These are phyloP conservation scores for Marisa cornuarietis DNA, from an alignment of 1,140 invertebrate species.

Conservation along the genomic window DNA sequence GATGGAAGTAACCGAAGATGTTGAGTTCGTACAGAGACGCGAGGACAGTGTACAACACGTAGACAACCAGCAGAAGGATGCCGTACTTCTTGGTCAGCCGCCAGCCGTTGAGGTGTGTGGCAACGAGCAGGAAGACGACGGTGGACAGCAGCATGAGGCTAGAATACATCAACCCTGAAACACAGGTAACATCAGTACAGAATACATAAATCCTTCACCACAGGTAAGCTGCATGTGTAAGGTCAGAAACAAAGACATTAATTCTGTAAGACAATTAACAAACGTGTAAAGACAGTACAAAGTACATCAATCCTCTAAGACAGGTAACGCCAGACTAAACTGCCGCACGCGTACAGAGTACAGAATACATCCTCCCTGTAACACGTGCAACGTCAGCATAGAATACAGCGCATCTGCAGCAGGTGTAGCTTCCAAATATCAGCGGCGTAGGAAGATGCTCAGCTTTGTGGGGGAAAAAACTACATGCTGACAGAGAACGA, in stretches of 20 bases:
- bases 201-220: not conserved
- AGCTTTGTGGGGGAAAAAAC: no score
- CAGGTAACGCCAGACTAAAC: no score
- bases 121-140: slow-evolving; percentile 54
- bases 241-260: not conserved
- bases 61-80: slow-evolving; percentile 52
- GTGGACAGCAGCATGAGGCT: slow-evolving; percentile 59
- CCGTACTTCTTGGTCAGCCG: slow-evolving; percentile 58
- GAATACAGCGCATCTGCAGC: no score
- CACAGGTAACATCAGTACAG: not conserved
- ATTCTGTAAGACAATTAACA: not conserved
- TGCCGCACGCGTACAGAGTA: no score
- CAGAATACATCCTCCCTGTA: no score
- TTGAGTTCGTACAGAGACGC: slow-evolving; percentile 63
- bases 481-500: no score
- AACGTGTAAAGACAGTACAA: no score
- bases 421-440: no score
- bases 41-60: slow-evolving; percentile 54
- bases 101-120: slow-evolving; percentile 61
- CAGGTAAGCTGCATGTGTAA: not conserved
- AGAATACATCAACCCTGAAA: slow-evolving; percentile 58
- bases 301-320: no score
- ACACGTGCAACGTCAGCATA: no score
- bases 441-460: no score
- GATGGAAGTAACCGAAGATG: slow-evolving; percentile 63